These are phyloP conservation scores for Trachops cirrhosus DNA, from an alignment of 2,797 vertebrate genomes.

Conservation along the genomic window DNA sequence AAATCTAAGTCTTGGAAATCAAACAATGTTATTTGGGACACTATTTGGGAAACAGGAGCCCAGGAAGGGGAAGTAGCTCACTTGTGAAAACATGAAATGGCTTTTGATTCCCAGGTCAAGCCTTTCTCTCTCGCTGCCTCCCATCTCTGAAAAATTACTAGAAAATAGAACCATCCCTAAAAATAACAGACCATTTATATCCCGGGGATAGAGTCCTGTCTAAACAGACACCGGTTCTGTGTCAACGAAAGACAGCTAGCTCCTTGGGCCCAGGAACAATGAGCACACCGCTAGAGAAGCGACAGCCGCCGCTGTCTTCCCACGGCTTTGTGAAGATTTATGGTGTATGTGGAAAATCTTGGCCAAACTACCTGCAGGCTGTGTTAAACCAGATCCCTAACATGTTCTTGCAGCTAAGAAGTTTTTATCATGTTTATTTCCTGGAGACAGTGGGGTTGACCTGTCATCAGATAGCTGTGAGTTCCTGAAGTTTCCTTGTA, in stretches of 20 bases:
- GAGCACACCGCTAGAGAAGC: background rate
- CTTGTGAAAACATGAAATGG: background rate
- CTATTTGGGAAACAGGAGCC: background rate
- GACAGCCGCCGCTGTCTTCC: background rate
- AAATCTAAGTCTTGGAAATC: conserved; percentile 21
- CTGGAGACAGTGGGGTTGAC: background rate
- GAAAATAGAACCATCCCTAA: conserved; percentile 26
- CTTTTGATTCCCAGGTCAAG: conserved; percentile 24
- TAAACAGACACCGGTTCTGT: background rate
- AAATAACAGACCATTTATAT: conserved; percentile 47
- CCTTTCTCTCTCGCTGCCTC: background rate
- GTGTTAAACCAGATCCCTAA: background rate
- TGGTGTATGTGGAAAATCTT: background rate
- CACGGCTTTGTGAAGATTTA: conserved; percentile 13
- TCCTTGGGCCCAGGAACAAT: background rate
- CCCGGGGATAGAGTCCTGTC: background rate
- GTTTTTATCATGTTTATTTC: conserved; percentile 40
- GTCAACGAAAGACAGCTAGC: background rate
- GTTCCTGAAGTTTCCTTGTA: background rate
- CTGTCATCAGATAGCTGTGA: background rate
- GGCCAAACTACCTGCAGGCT: background rate
- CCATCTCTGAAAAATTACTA: background rate
- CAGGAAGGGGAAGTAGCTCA: background rate
- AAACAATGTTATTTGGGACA: background rate
- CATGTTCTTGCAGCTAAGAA: background rate